Percentiles rank a stretch among this genome's conserved stretches.
Evolutionary conservation across 2,888 invertebrate genomes (phyloP).

Genomic region (Mesodorylaimus sp.): DNA sequence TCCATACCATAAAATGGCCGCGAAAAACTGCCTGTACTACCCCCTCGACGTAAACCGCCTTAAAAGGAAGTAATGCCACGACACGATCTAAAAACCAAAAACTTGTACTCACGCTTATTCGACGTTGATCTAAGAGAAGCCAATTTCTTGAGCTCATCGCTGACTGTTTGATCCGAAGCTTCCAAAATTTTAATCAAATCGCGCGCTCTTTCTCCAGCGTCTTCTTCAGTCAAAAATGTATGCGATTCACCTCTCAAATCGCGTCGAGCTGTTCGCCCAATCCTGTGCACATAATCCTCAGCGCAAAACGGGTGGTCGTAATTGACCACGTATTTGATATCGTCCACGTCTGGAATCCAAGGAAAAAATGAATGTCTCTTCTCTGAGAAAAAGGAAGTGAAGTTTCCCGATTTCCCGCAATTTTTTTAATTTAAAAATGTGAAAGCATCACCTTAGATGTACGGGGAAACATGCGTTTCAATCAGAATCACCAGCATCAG

Average conservation of each 20-base stretch:
- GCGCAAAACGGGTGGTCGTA: conserved; percentile 86
- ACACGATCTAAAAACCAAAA: too few relatives aligned
- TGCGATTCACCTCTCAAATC: conserved; percentile 81
- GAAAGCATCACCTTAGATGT: neutral
- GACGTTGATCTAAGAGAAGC: too few relatives aligned
- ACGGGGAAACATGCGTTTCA: too few relatives aligned
- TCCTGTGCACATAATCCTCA: conserved; percentile 87
- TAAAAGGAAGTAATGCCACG: too few relatives aligned
- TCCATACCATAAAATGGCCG: too few relatives aligned
- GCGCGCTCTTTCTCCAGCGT: conserved; percentile 44
- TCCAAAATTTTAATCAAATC: conserved; percentile 68
- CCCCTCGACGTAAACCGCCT: too few relatives aligned
- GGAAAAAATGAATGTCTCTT: neutral
- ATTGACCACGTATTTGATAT: conserved; percentile 86
- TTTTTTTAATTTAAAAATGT: neutral
- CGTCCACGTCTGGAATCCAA: conserved; percentile 59
- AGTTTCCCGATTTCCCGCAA: neutral
- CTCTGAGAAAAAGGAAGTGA: too few relatives aligned
- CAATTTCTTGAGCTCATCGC: too few relatives aligned
- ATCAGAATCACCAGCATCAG: too few relatives aligned
- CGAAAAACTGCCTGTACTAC: too few relatives aligned
- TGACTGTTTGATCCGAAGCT: conserved; percentile 80
- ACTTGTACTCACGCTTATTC: too few relatives aligned
- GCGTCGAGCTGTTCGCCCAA: conserved; percentile 75
- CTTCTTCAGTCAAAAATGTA: conserved; percentile 75